Conservation (phyloP, 2,797 vertebrate genomes). For the Smutsia gigantea region DNA sequence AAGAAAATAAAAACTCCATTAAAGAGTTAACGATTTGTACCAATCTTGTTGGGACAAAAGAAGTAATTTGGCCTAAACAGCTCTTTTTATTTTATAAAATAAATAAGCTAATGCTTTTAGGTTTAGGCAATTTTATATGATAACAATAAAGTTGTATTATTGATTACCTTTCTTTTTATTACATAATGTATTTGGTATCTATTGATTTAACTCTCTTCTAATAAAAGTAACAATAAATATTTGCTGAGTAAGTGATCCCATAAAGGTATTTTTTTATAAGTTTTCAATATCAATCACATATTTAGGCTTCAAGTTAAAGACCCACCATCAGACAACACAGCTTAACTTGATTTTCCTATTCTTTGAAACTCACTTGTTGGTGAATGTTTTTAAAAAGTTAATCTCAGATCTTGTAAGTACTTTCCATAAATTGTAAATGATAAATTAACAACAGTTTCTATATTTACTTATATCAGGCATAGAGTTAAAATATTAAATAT, state of each 20-base stretch:
- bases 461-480: not conserved
- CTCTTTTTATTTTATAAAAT: not conserved
- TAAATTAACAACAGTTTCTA: not conserved
- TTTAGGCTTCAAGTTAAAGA: not conserved
- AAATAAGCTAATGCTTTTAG: not conserved
- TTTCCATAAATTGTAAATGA: conserved; percentile 29
- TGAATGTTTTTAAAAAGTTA: conserved; percentile 21
- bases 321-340: not conserved
- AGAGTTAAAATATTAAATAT: not conserved
- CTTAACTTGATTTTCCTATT: not conserved
- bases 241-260: not conserved
- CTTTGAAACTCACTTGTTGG: not conserved
- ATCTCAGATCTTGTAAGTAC: not conserved
- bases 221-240: conserved; percentile 9
- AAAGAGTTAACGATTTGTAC: conserved; percentile 28
- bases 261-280: not conserved
- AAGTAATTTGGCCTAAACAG: not conserved
- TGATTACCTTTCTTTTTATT: not conserved
- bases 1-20: conserved; percentile 1
- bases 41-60: not conserved
- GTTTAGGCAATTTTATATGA: not conserved
- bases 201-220: not conserved
- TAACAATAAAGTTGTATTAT: not conserved
- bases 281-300: not conserved
- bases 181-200: not conserved